phyloP scores from a whole-genome alignment of 2,888 invertebrate species.

The Stictocephala bisonia region DNA sequence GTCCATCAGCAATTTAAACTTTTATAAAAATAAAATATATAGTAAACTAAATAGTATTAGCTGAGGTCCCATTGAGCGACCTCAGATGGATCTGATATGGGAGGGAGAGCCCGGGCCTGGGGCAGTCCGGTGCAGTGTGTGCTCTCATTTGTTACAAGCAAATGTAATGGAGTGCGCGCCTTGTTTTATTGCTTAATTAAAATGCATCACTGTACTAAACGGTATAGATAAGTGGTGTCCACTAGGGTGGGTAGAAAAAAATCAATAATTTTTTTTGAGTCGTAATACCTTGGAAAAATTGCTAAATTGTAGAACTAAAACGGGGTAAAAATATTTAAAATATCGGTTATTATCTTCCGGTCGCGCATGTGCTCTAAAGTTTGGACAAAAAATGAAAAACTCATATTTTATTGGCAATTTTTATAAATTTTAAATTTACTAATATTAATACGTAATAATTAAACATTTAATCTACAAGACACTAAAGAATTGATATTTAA shows the following conservation, averaged over 20 bases:
- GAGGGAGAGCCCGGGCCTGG: too few relatives aligned
- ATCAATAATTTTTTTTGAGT: constrained; percentile 28
- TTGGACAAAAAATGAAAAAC: neutral
- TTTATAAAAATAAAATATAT: too few relatives aligned
- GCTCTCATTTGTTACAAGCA: too few relatives aligned
- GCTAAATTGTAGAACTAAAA: constrained; percentile 62
- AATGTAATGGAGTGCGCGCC: too few relatives aligned
- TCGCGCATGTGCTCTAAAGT: constrained; percentile 18
- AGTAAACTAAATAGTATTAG: too few relatives aligned
- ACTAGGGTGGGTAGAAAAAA: constrained; percentile 33
- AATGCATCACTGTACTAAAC: too few relatives aligned
- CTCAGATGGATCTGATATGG: too few relatives aligned
- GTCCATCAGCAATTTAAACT: too few relatives aligned
- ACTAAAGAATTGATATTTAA: constrained; percentile 14
- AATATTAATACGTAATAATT: constrained; percentile 31
- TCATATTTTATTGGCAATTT: constrained; percentile 12
- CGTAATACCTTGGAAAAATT: constrained; percentile 61
- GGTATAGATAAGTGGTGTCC: too few relatives aligned
- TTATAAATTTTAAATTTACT: neutral
- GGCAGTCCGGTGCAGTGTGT: too few relatives aligned
- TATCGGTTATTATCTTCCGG: constrained; percentile 21
- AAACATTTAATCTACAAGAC: constrained; percentile 23
- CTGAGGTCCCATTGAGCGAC: too few relatives aligned
- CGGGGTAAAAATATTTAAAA: constrained; percentile 26
- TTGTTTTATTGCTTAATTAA: too few relatives aligned